These are phyloP conservation scores for Chrysomela aeneicollis DNA, from an alignment of 2,888 invertebrate genomes.

Conservation along the genomic window DNA sequence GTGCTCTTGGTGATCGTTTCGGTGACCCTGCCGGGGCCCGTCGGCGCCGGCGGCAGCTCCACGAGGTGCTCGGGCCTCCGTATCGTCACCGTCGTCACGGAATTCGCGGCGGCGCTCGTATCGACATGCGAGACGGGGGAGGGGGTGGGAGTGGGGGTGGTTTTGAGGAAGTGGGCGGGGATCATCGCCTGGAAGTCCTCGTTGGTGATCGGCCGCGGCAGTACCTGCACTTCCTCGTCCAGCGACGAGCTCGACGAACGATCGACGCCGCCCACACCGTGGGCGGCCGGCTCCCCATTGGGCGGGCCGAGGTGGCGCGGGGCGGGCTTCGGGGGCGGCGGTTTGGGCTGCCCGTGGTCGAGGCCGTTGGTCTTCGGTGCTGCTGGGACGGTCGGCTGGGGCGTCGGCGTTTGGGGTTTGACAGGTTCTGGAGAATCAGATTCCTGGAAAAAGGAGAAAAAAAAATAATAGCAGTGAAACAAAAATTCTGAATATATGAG, in stretches of 20 bases:
- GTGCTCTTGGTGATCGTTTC: slow-evolving; percentile 96
- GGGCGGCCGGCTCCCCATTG: slow-evolving; percentile 36
- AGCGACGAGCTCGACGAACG: slow-evolving; percentile 65
- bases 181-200: slow-evolving; percentile 96
- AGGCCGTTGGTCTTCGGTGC: slow-evolving; percentile 56
- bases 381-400: slow-evolving; percentile 50
- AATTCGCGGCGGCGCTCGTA: slow-evolving; percentile 62
- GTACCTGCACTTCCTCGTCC: slow-evolving; percentile 64
- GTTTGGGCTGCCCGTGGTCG: slow-evolving; percentile 49
- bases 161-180: slow-evolving; percentile 81
- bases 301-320: slow-evolving; percentile 49
- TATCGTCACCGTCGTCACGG: slow-evolving; percentile 83
- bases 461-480: neutral
- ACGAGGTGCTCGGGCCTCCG: slow-evolving; percentile 74
- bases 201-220: slow-evolving; percentile 86
- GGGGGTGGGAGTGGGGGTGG: slow-evolving; percentile 51
- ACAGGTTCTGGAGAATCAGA: slow-evolving; percentile 46
- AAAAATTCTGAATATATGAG: no score
- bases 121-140: slow-evolving; percentile 43
- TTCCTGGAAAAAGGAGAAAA: slow-evolving; percentile 26
- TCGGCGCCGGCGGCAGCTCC: slow-evolving; percentile 84
- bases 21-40: slow-evolving; percentile 85
- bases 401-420: slow-evolving; percentile 39
- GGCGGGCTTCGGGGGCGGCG: slow-evolving; percentile 55
- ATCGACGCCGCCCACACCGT: slow-evolving; percentile 55